phyloP scores from a whole-genome alignment of 2,797 vertebrate species.

The Holocentrus rufus region DNA sequence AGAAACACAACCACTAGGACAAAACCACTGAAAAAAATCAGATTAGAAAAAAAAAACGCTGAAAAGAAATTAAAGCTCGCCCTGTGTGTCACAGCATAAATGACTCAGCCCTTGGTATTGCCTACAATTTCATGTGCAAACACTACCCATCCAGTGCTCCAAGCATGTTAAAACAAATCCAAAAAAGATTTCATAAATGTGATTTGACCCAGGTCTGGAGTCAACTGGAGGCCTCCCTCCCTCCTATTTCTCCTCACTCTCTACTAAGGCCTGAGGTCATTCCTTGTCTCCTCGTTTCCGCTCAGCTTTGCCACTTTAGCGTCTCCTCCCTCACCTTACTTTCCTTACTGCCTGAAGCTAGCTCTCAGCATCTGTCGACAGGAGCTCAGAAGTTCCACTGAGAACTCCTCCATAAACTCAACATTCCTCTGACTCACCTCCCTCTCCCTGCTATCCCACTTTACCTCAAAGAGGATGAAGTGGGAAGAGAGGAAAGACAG shows the following conservation, averaged over 20 bases:
- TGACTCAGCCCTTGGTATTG: no score
- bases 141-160: no score
- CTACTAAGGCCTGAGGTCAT: not conserved
- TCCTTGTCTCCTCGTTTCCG: not conserved
- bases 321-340: not conserved
- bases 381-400: not conserved
- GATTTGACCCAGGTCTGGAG: no score
- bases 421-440: slow-evolving; percentile 4
- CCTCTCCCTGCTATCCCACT: not conserved
- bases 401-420: slow-evolving; percentile 12
- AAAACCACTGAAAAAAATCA: no score
- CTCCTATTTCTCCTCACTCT: not conserved
- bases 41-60: no score
- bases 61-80: no score
- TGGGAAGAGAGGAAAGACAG: not conserved
- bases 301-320: not conserved
- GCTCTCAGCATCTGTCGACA: slow-evolving; percentile 3
- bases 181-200: no score
- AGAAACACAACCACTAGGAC: no score
- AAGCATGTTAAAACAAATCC: no score
- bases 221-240: not conserved
- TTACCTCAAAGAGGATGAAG: not conserved
- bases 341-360: not conserved
- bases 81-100: no score
- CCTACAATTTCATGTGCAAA: no score